Conservation (phyloP, 2,888 invertebrate species). For the Eurois occulta region DNA sequence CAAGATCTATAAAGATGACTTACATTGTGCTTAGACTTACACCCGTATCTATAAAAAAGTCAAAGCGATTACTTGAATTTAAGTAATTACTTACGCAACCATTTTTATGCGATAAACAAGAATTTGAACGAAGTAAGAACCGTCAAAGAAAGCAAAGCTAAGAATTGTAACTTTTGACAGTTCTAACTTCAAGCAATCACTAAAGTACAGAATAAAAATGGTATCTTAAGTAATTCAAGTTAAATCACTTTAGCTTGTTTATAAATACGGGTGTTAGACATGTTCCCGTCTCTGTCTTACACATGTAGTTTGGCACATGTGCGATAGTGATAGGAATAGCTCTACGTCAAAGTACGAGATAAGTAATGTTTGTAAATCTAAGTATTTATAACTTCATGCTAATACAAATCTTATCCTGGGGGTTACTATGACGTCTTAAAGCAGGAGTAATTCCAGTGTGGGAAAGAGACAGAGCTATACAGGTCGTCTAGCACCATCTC, state of each 20-base stretch:
- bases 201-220: neutral
- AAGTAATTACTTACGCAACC: neutral
- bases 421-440: no score
- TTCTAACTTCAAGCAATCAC: neutral
- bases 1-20: neutral
- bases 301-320: neutral
- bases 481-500: no score
- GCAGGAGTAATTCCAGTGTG: no score
- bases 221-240: neutral
- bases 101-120: neutral
- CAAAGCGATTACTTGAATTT: neutral
- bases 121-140: slow-evolving; percentile 1
- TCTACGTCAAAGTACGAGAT: neutral
- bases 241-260: neutral
- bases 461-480: no score
- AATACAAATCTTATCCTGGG: neutral
- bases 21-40: neutral
- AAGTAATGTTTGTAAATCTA: neutral
- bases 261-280: neutral
- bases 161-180: neutral
- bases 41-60: neutral
- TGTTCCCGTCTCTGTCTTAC: neutral
- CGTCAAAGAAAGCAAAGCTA: neutral
- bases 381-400: neutral
- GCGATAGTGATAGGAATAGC: neutral